Evolutionary conservation across 2,113 vertebrate genomes (phyloP), one percentile per base, ranked within the genome.

Genomic region (Sorex fumeus): DNA sequence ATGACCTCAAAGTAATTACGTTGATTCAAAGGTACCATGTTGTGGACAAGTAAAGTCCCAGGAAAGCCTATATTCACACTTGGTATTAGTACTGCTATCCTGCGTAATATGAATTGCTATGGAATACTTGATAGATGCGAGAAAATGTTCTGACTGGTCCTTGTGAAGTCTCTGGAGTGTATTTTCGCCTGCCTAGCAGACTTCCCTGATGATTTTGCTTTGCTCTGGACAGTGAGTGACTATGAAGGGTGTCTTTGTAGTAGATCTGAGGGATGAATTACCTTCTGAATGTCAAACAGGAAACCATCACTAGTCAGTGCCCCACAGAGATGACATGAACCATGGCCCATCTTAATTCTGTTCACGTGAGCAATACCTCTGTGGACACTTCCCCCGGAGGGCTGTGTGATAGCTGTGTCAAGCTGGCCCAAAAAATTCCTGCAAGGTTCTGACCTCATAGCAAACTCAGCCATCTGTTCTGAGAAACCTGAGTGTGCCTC

Each of bases 401-500:
- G 30, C 77, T 69, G 1, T 28, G 12, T 71, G 40, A 64, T 18
- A 21, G 10, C 11, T 30, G 11, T 50, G 72, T 47, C 19, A 1
- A 53, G 21, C 2, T 74, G 82, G 34, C 30, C 32, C 71, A 11
- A 77, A 78, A 84, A 27, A 36, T 87, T 12, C 30, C 32, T 71
- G 6, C 70, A 76, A 30, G 19, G 3, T 66, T 89, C 81, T 92
- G 50, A 70, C 34, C 62, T 47, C 50, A 34, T 53, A 89, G 45
- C n/a, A 87, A 69, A 84, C 28, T 72, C 27, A 72, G 47, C 12
- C 71, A 50, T 82, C 70, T 89, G 30, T 77, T 78, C 71, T 90
- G 62, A 67, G 71, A 78, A 66, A 76, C 25, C n/a, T 21, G 91
- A 86, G 19, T 79, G 67, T 80, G 70, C 43, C 87, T 91, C 43